Evolutionary conservation across 2,888 invertebrate genomes (phyloP).

Genomic region (Theodoxus fluviatilis): DNA sequence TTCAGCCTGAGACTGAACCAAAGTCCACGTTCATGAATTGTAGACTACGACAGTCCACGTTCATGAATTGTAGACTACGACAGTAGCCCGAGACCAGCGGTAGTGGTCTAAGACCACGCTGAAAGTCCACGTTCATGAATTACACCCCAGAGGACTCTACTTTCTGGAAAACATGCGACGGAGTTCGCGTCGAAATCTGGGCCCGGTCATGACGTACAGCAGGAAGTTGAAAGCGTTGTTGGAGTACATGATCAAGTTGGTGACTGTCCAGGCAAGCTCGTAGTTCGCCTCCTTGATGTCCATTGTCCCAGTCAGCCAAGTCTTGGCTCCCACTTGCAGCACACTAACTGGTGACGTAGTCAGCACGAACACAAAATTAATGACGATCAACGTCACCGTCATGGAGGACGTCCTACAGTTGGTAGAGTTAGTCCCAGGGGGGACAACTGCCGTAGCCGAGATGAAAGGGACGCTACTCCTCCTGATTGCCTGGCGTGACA

Average conservation of each 20-base stretch:
- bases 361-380: conserved; percentile 44
- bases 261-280: conserved; percentile 13
- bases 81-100: too few relatives aligned
- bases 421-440: neutral
- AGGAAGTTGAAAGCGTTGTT: conserved; percentile 24
- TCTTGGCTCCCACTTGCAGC: too few relatives aligned
- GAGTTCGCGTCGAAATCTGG: conserved; percentile 16
- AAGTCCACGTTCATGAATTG: too few relatives aligned
- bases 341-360: conserved; percentile 41
- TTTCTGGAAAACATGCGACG: conserved; percentile 3
- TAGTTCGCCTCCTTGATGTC: neutral
- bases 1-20: too few relatives aligned
- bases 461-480: neutral
- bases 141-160: too few relatives aligned
- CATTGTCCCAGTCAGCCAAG: too few relatives aligned
- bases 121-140: too few relatives aligned
- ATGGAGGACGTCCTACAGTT: conserved; percentile 36
- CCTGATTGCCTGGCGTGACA: conserved; percentile 27
- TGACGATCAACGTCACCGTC: conserved; percentile 43
- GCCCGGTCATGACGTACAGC: conserved; percentile 18
- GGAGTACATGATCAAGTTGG: conserved; percentile 23
- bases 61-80: too few relatives aligned
- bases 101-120: too few relatives aligned
- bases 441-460: too few relatives aligned
- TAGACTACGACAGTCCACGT: too few relatives aligned